Evolutionary conservation across 2,888 invertebrate genomes (phyloP).

Genomic region (Hirtodrosophila trivittata): DNA sequence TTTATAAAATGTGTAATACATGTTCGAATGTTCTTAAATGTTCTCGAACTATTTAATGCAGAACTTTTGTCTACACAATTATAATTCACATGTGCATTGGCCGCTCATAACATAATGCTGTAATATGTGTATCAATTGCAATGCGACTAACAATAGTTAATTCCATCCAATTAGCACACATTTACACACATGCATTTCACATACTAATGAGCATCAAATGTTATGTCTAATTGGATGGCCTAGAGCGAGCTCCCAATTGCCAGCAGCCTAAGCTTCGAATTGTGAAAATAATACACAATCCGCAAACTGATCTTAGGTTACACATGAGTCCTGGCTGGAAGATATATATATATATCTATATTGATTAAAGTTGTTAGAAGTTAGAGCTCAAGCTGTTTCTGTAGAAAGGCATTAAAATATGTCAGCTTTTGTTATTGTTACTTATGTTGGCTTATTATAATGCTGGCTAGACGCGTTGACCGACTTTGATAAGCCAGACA

Average conservation of each 20-base stretch:
- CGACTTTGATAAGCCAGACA: constrained; percentile 13
- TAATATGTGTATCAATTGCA: not conserved
- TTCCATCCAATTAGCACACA: no score
- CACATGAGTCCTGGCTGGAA: no score
- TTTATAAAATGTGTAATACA: constrained; percentile 43
- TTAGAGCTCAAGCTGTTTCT: no score
- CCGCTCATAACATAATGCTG: not conserved
- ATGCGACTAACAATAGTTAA: not conserved
- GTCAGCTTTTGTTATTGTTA: constrained; percentile 11
- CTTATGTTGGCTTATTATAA: constrained; percentile 29
- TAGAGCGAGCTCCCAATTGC: not conserved
- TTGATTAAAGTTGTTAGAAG: no score
- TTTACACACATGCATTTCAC: no score
- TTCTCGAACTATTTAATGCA: constrained; percentile 4
- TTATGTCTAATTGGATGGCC: constrained; percentile 8
- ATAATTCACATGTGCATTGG: not conserved
- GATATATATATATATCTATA: no score
- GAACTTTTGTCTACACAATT: constrained; percentile 3
- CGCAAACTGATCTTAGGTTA: no score
- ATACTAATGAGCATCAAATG: no score
- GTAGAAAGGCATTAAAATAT: constrained; percentile 13
- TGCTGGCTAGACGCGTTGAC: not conserved
- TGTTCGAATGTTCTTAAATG: constrained; percentile 10
- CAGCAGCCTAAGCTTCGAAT: no score
- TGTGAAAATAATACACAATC: no score